phyloP scores from a whole-genome alignment of 2,113 vertebrate species.

The Conger conger region DNA sequence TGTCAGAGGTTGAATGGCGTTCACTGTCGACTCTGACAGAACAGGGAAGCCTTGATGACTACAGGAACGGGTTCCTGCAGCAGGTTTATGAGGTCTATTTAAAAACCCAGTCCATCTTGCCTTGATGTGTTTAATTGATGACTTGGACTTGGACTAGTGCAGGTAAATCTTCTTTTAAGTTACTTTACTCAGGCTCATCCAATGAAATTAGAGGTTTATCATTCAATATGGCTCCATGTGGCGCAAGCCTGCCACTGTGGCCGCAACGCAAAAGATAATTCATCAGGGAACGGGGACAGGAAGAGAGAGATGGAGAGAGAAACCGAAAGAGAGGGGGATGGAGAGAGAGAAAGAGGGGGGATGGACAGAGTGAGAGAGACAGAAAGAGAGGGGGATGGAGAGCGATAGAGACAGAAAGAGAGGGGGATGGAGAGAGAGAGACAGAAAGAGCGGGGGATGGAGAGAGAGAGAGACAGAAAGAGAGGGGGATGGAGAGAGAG shows the following conservation, averaged over 20 bases:
- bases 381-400: constrained; percentile 21
- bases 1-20: constrained; percentile 10
- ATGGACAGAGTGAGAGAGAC: too few species aligned
- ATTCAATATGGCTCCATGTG: constrained; percentile 56
- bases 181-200: not conserved
- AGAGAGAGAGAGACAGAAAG: not conserved
- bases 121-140: constrained; percentile 9
- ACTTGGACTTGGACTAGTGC: not conserved
- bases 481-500: not conserved
- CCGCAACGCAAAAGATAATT: constrained; percentile 62
- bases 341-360: too few species aligned
- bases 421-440: not conserved
- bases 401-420: constrained; percentile 11
- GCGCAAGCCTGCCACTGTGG: constrained; percentile 54
- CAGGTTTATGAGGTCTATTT: too few species aligned
- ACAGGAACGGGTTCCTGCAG: too few species aligned
- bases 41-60: not conserved
- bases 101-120: not conserved
- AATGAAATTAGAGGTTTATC: constrained; percentile 35
- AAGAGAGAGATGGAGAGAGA: constrained; percentile 36
- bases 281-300: not conserved
- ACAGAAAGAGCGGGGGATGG: constrained; percentile 27
- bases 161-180: not conserved
- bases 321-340: constrained; percentile 60
- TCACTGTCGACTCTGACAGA: not conserved